A percentile compares a stretch with the other conserved stretches of the same genome.
Evolutionary conservation across 2,888 invertebrate species (phyloP).

Genomic region (Euplexia lucipara): DNA sequence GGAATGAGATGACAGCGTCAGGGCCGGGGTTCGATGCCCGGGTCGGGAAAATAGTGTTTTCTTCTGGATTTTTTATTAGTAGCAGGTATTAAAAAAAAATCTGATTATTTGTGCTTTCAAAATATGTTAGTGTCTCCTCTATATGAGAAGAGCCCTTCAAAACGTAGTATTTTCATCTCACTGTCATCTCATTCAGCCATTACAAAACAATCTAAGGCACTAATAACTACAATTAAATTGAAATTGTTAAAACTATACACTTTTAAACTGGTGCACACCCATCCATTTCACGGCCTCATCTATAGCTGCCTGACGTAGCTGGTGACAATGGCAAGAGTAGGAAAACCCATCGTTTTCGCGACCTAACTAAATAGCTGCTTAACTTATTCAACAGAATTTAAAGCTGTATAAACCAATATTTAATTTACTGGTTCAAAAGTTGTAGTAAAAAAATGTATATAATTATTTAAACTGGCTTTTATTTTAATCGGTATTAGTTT

Average conservation of each 20-base stretch:
- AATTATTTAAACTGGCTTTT: constrained; percentile 4
- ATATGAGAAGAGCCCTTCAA: no score
- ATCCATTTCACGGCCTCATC: constrained; percentile 21
- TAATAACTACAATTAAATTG: constrained; percentile 53
- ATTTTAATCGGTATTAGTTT: neutral
- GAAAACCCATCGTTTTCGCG: neutral
- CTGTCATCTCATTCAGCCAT: neutral
- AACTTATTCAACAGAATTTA: constrained; percentile 2
- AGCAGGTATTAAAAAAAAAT: no score
- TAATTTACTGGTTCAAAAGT: neutral
- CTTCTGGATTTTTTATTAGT: no score
- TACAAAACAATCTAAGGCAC: constrained; percentile 54
- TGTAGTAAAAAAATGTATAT: neutral
- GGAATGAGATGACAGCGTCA: neutral
- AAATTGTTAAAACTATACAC: constrained; percentile 55
- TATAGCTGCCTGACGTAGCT: constrained; percentile 24
- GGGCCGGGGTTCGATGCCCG: no score
- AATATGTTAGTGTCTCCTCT: no score
- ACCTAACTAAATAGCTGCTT: neutral
- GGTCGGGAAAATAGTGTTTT: no score
- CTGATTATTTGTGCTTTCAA: no score
- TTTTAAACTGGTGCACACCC: constrained; percentile 18
- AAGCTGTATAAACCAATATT: neutral
- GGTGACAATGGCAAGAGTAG: constrained; percentile 36
- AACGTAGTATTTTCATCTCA: no score